phyloP scores from a whole-genome alignment of 2,797 vertebrate species.

The Tapirus indicus region DNA sequence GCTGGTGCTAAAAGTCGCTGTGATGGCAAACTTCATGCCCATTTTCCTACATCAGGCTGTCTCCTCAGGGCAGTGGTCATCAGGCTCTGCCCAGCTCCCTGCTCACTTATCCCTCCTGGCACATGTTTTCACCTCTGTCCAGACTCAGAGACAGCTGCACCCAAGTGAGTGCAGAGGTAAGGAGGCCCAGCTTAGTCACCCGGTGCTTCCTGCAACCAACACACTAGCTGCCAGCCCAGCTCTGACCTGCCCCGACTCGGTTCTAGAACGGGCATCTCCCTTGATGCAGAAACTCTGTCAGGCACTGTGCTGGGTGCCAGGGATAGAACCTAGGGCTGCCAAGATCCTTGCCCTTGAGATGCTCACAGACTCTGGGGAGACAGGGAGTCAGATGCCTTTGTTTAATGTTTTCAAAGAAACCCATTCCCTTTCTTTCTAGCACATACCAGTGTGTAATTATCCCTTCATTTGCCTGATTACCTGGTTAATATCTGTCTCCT shows the following conservation, averaged over 20 bases:
- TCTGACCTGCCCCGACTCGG: background rate
- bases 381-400: background rate
- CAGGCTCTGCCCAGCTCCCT: background rate
- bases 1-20: background rate
- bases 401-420: background rate
- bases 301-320: background rate
- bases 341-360: background rate
- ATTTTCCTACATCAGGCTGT: background rate
- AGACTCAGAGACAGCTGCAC: background rate
- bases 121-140: background rate
- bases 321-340: background rate
- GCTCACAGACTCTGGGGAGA: too few species aligned
- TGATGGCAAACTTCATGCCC: background rate
- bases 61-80: background rate
- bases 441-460: background rate
- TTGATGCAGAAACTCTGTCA: background rate
- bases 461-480: background rate
- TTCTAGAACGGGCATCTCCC: fast-evolving
- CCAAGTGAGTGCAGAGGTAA: background rate
- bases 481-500: background rate
- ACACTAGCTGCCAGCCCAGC: fast-evolving
- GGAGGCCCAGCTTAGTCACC: background rate
- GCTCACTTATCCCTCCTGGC: background rate
- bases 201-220: background rate
- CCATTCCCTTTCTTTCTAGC: background rate